Evolutionary conservation across 2,888 invertebrate genomes (phyloP), one percentile per base, ranked within the genome.

Genomic region (Pheosia tremula): DNA sequence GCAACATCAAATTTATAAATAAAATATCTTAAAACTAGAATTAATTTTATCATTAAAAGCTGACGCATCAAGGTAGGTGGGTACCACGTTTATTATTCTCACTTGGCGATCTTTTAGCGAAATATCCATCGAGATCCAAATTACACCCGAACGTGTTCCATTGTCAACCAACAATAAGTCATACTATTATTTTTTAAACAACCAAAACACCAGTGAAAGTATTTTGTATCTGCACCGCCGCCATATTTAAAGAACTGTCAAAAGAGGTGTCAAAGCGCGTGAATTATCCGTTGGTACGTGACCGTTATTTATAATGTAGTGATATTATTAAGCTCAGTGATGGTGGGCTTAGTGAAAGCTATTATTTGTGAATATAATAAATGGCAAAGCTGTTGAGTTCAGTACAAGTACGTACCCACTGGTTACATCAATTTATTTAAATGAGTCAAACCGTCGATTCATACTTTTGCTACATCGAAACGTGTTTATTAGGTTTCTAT

Each of bases 131-230:
- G 69, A 80, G 80, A 84, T 24, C 24, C 24, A 82, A 82, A 78
- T 77, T 24, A 56, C 85, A 77, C 81, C 84, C 80, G 86, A 86
- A 84, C 83, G 82, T 82, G 82, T 79, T 79, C 74, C 66, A 84
- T 86, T 87, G 83, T 86, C 70, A 67, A 65, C 41, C 59, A 66
- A 71, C 71, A 74, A 59, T 60, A 60, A 68, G 24, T 24, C 24
- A 24, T 24, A 24, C 24, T 24, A 24, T 24, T 24, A 24, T 24
- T 24, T 24, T 24, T 24, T 24, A 24, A 24, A 24, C 24, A 24
- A 63, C 37, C 70, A 76, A 76, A 81, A 80, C 81, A 72, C 66
- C 66, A 80, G 91, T 84, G 90, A 90, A 91, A 91, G 90, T 87
- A 75, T 74, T 83, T 77, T 75, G 74, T 77, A 72, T 77, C 68